Base-by-base conservation (phyloP, 1,140 invertebrate genomes). In the Musca domestica region DNA sequence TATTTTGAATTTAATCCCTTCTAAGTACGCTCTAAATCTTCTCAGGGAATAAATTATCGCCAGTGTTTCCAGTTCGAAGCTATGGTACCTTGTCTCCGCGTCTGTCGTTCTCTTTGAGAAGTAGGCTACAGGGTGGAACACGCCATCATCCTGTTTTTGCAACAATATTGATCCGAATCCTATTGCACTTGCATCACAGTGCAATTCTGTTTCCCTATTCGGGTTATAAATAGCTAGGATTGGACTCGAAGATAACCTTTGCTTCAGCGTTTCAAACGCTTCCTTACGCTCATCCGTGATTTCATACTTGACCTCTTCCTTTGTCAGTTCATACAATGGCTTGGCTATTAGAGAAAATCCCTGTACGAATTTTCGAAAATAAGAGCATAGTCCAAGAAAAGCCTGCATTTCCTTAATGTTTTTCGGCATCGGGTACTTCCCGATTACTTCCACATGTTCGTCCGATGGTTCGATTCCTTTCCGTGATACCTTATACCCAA, bases 401-500 rank as follows among this genome's bases (percentile, higher is more conserved):
- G 22, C 5, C 10, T 48, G 17, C 14, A 65, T n/a, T 15, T 64
- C 1, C 17, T 58, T 46, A 17, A 65, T 7, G 17, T 56, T 69
- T n/a, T 10, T 19, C 2, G 68, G 68, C 4, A 54, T 27, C 10
- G 67, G 67, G 25, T 51, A 68, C 14, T 54, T 30, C 22, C 2
- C 27, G 10, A 66, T 25, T n/a, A 48, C 15, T 20, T 51, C 12
- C 15, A 66, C 7, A 22, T 52, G 47, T 15, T 67, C 64, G 15
- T 68, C 48, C 4, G 71, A 67, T 23, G 81, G 78, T 25, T 17
- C 47, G 7, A 72, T 72, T 4, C 66, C 54, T 7, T 69, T 68
- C 15, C 76, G 69, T 27, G 63, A 56, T 49, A 76, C 75, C 52
- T 70, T 64, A 14, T 74, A 74, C 5, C 82, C 80, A 12, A 83